Base-by-base conservation (phyloP, 1,140 invertebrate genomes). In the Oryctes rhinoceros region DNA sequence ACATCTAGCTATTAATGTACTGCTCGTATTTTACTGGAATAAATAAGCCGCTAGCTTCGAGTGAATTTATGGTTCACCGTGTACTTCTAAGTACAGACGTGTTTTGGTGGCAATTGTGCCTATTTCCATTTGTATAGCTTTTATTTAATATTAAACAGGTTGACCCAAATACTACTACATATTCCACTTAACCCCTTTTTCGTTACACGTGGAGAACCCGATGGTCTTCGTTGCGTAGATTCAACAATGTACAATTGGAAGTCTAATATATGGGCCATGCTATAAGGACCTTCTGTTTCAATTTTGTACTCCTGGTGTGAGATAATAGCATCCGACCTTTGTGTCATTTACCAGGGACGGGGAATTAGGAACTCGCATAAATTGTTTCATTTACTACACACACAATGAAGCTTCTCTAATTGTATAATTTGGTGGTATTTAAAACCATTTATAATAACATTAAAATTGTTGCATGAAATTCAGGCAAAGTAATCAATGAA, bases 91-190 rank as follows among this genome's bases (percentile, higher is more conserved):
- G 6, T 59, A 7, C 15, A 59, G 15, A 0, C 18, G 15, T n/a
- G 18, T 9, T 71, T 11, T 30, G 35, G 53, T 13, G 6, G 11
- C 20, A 71, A 15, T 71, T 71, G 65, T 15, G 35, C 15, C 24
- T 71, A 30, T 71, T 35, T 30, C 65, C 24, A 20, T 24, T 71
- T 35, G 65, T 71, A 9, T 15, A 30, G 13, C 65, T 24, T 71
- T 37, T 37, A 71, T 71, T 35, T 71, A 71, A 71, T 71, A 71
- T 71, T 10, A 71, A 71, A 13, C 15, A 71, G 24, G 24, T 71
- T 15, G 65, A 37, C 9, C 18, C 9, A 3, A 71, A 13, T 35
- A 37, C 65, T 9, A 24, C 20, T 10, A 20, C 65, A 35, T 37
- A 35, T 71, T 9, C 65, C 9, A 37, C 24, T 37, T 37, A 37